Percentiles rank a stretch among this genome's conserved stretches.
These are phyloP conservation scores for Acanthiza pusilla DNA, from an alignment of 2,797 vertebrate genomes.

Conservation along the genomic window DNA sequence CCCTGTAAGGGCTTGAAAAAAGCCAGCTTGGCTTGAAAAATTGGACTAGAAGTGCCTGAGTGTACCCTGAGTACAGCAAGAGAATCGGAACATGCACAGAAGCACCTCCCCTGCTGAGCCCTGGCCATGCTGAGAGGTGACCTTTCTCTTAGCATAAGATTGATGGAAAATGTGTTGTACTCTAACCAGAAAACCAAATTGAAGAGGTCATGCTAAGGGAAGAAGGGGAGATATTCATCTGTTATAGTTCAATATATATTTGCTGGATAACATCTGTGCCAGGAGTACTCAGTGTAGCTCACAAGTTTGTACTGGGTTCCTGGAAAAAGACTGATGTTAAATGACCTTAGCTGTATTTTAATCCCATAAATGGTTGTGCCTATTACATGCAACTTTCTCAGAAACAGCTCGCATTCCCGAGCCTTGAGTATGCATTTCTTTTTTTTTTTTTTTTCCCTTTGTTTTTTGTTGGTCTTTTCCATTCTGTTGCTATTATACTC, in stretches of 20 bases:
- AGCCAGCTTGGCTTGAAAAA: not conserved
- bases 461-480: not conserved
- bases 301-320: not conserved
- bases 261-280: not conserved
- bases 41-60: not conserved
- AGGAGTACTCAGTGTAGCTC: not conserved
- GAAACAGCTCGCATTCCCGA: not conserved
- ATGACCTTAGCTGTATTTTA: conserved; percentile 24
- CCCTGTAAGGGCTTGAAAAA: conserved; percentile 1
- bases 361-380: conserved; percentile 25
- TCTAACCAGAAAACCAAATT: not conserved
- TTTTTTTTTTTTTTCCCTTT: not conserved
- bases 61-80: not conserved
- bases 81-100: not conserved
- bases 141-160: not conserved
- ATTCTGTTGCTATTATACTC: not conserved
- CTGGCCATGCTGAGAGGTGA: not conserved
- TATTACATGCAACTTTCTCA: not conserved
- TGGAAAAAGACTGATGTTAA: not conserved
- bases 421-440: not conserved
- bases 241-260: not conserved
- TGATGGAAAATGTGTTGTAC: not conserved
- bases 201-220: not conserved
- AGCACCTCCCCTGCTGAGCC: not conserved
- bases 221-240: not conserved